Percentiles rank a stretch among this genome's conserved stretches.
These are phyloP conservation scores for Brachylomia viminalis DNA, from an alignment of 2,888 invertebrate genomes.

Conservation along the genomic window DNA sequence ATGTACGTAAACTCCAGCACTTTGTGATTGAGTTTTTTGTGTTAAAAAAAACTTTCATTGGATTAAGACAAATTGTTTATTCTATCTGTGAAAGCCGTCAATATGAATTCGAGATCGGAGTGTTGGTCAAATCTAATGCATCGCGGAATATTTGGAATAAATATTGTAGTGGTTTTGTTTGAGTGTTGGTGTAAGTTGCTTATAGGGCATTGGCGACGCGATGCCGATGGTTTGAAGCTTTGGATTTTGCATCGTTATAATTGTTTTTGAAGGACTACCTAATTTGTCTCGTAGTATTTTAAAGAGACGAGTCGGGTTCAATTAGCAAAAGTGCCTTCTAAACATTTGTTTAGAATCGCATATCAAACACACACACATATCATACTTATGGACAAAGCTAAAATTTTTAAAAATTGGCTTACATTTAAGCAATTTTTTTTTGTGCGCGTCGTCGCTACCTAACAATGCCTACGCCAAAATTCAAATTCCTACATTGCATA, in stretches of 20 bases:
- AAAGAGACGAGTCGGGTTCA: neutral
- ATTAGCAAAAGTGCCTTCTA: neutral
- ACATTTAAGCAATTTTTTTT: no score
- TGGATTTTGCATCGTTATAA: neutral
- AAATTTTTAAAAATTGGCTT: no score
- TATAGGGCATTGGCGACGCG: neutral
- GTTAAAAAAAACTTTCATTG: slow-evolving; percentile 51
- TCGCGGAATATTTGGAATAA: slow-evolving; percentile 3
- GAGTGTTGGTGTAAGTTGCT: slow-evolving; percentile 9
- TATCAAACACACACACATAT: no score
- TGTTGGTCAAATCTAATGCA: slow-evolving; percentile 35
- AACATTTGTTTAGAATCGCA: no score
- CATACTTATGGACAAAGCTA: no score
- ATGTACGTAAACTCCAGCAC: slow-evolving; percentile 21
- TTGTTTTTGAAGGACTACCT: no score
- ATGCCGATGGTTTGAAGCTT: neutral
- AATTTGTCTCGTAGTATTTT: neutral
- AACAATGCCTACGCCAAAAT: neutral
- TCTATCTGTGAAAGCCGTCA: slow-evolving; percentile 39
- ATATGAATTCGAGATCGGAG: slow-evolving; percentile 17
- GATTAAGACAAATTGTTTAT: slow-evolving; percentile 59
- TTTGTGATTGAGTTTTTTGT: slow-evolving; percentile 53
- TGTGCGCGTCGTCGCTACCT: neutral
- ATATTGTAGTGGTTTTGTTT: slow-evolving; percentile 19
- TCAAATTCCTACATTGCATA: neutral